Conservation (phyloP, 2,797 vertebrate species). For the Macrochelys suwanniensis region DNA sequence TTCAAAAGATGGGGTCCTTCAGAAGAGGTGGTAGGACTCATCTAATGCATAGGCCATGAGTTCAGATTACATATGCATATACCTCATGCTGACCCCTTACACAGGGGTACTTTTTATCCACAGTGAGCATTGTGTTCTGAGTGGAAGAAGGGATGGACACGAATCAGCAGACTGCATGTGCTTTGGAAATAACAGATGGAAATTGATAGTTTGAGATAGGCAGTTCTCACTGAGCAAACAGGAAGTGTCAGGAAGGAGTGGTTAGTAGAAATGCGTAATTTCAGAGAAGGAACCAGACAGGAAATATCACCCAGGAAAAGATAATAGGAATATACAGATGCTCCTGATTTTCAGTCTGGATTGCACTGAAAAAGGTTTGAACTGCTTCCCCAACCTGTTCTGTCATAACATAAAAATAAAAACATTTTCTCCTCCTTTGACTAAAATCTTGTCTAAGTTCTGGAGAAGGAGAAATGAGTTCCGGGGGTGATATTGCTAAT, state of each 20-base stretch:
- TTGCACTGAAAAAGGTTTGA: background rate
- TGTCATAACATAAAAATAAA: background rate
- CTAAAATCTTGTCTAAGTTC: background rate
- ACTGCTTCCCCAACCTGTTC: background rate
- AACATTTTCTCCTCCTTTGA: background rate
- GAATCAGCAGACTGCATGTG: background rate
- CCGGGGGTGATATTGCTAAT: background rate
- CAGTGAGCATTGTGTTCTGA: background rate
- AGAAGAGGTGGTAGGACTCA: background rate
- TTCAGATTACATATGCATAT: background rate
- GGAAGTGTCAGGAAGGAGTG: background rate
- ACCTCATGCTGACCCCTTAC: background rate
- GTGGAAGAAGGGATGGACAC: background rate
- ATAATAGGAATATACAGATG: background rate
- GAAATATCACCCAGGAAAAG: background rate
- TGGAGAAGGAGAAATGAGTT: background rate
- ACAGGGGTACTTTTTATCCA: background rate
- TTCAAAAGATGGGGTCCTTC: background rate
- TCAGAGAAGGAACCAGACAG: background rate
- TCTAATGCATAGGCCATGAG: background rate
- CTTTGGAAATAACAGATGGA: background rate
- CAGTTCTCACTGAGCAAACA: background rate
- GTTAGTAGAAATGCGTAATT: background rate
- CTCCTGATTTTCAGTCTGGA: background rate
- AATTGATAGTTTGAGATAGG: background rate